Evolutionary conservation across 2,888 invertebrate genomes (phyloP).

Genomic region (Archips xylosteana): DNA sequence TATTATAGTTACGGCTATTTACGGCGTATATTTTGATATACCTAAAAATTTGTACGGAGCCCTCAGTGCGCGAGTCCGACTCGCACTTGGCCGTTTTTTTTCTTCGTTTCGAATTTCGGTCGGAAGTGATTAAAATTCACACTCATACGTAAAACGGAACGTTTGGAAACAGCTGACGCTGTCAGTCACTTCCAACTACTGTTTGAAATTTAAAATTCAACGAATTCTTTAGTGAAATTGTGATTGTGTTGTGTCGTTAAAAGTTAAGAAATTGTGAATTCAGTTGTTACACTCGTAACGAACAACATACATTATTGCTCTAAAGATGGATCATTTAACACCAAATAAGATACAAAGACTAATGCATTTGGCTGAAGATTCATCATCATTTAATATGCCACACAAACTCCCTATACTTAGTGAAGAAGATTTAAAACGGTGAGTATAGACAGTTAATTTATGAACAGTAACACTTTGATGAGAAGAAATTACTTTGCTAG

Average conservation of each 20-base stretch:
- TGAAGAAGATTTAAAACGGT: slow-evolving; percentile 62
- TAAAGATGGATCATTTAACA: slow-evolving; percentile 71
- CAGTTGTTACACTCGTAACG: not conserved
- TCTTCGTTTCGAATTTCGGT: too few species aligned
- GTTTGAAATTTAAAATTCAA: slow-evolving; percentile 37
- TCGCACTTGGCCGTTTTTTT: too few species aligned
- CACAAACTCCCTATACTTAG: slow-evolving; percentile 52
- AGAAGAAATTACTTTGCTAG: not conserved
- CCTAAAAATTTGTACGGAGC: too few species aligned
- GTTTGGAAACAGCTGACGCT: slow-evolving; percentile 10
- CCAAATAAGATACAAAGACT: slow-evolving; percentile 76
- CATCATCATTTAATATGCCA: slow-evolving; percentile 64
- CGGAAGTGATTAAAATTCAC: not conserved
- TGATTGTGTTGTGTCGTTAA: not conserved
- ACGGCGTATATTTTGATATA: too few species aligned
- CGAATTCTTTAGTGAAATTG: slow-evolving; percentile 12
- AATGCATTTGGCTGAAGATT: slow-evolving; percentile 75
- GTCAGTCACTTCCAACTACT: not conserved
- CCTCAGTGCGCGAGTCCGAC: too few species aligned
- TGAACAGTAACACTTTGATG: not conserved
- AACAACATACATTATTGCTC: not conserved
- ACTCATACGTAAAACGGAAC: slow-evolving; percentile 19
- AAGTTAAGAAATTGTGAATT: not conserved
- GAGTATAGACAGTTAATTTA: slow-evolving; percentile 35
- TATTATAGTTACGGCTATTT: too few species aligned